These are phyloP conservation scores for Mesaphorura yosii DNA, from an alignment of 1,140 invertebrate genomes.

Conservation along the genomic window DNA sequence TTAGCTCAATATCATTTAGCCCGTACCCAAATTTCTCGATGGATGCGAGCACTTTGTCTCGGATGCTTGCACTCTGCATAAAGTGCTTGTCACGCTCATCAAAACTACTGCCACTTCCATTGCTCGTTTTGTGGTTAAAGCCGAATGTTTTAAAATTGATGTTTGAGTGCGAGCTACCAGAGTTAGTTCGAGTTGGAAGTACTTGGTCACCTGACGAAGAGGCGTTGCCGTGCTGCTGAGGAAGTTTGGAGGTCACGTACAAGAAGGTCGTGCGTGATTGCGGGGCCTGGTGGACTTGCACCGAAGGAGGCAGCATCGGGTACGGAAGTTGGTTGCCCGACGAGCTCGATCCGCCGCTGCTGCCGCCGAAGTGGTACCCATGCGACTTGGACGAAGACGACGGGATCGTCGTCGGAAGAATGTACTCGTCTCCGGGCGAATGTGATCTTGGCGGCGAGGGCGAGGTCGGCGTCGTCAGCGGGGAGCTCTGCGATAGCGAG, in stretches of 20 bases:
- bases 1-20: constrained; percentile 5
- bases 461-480: constrained; percentile 12
- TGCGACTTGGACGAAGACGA: neutral
- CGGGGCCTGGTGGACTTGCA: constrained; percentile 31
- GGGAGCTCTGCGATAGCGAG: constrained; percentile 23
- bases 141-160: constrained; percentile 1
- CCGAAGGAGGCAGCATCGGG: constrained; percentile 30
- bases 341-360: neutral
- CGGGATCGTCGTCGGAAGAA: neutral
- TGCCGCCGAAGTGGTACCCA: constrained; percentile 1
- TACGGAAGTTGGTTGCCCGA: constrained; percentile 18
- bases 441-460: constrained; percentile 5
- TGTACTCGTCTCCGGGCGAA: neutral
- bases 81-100: constrained; percentile 15
- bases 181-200: neutral
- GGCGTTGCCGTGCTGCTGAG: constrained; percentile 7
- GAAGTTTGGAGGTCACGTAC: constrained; percentile 30
- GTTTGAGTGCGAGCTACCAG: neutral
- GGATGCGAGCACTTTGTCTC: constrained; percentile 27
- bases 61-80: constrained; percentile 13
- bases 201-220: neutral
- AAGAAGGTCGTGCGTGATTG: constrained; percentile 28
- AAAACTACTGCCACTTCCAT: neutral
- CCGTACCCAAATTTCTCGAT: constrained; percentile 30
- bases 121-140: neutral